Percentiles rank a stretch among this genome's conserved stretches.
These are phyloP conservation scores for Gymnobelideus leadbeateri DNA, from an alignment of 2,113 vertebrate genomes.

Conservation along the genomic window DNA sequence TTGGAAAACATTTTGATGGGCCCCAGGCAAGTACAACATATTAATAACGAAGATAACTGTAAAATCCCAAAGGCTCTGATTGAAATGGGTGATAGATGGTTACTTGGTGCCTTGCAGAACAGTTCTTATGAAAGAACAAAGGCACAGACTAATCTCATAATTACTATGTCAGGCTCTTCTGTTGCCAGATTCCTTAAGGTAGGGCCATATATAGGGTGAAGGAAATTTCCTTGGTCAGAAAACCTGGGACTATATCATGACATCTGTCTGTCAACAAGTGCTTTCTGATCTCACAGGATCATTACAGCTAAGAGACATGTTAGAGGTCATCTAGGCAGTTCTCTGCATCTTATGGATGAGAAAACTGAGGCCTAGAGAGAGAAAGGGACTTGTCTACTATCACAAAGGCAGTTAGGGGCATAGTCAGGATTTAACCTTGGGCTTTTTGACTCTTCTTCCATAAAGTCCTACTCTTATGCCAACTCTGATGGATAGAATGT, in stretches of 20 bases:
- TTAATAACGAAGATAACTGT: constrained; percentile 62
- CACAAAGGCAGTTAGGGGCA: background rate
- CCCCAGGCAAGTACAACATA: constrained; percentile 17
- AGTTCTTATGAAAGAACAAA: constrained; percentile 41
- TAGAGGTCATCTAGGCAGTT: background rate
- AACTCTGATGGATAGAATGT: background rate
- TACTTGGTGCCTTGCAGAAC: constrained; percentile 18
- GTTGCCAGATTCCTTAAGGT: background rate
- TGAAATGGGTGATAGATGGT: background rate
- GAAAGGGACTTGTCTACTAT: background rate
- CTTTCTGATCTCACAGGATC: background rate
- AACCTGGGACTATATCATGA: background rate
- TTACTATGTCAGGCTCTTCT: constrained; percentile 15
- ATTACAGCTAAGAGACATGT: background rate
- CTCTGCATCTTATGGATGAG: background rate
- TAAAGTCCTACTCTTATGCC: background rate
- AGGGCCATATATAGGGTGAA: constrained; percentile 19
- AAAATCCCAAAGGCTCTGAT: constrained; percentile 53
- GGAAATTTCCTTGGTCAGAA: background rate
- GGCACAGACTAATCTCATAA: constrained; percentile 23
- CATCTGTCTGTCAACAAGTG: background rate
- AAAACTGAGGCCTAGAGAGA: background rate
- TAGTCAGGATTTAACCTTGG: background rate
- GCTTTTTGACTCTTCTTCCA: background rate
- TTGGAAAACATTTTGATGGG: constrained; percentile 30